Percentiles rank a stretch among this genome's conserved stretches.
Conservation (phyloP, 2,797 vertebrate genomes). For the Agapornis canus region DNA sequence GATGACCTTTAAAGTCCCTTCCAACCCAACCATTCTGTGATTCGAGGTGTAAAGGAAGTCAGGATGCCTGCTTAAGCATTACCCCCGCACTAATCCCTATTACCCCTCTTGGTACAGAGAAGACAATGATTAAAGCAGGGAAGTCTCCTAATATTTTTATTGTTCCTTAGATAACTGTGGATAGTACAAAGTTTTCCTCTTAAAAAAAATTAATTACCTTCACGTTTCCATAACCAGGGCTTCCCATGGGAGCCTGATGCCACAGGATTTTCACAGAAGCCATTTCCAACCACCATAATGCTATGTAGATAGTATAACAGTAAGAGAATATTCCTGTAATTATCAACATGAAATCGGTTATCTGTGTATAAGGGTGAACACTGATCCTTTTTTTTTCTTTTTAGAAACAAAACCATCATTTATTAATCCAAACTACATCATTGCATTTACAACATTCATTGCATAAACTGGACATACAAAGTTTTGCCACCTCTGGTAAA, state of each 20-base stretch:
- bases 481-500: conserved; percentile 84
- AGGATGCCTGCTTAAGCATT: background rate
- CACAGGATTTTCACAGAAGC: conserved; percentile 55
- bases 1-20: background rate
- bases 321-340: conserved; percentile 55
- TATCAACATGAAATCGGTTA: conserved; percentile 53
- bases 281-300: conserved; percentile 34
- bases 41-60: background rate
- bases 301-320: conserved; percentile 54
- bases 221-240: conserved; percentile 20
- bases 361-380: conserved; percentile 73
- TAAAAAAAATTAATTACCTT: conserved; percentile 64
- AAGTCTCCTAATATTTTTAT: conserved; percentile 78
- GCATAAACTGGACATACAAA: conserved; percentile 87
- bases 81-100: background rate
- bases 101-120: background rate
- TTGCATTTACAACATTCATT: conserved; percentile 88
- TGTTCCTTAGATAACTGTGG: conserved; percentile 76
- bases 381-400: conserved; percentile 56
- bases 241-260: conserved; percentile 39
- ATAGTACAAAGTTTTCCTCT: conserved; percentile 77
- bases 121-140: background rate
- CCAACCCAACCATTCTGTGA: background rate
- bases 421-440: conserved; percentile 90
- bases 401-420: conserved; percentile 83